Percentiles rank a stretch among this genome's conserved stretches.
These are phyloP conservation scores for Canis aureus DNA, from an alignment of 2,113 vertebrate species.

Conservation along the genomic window DNA sequence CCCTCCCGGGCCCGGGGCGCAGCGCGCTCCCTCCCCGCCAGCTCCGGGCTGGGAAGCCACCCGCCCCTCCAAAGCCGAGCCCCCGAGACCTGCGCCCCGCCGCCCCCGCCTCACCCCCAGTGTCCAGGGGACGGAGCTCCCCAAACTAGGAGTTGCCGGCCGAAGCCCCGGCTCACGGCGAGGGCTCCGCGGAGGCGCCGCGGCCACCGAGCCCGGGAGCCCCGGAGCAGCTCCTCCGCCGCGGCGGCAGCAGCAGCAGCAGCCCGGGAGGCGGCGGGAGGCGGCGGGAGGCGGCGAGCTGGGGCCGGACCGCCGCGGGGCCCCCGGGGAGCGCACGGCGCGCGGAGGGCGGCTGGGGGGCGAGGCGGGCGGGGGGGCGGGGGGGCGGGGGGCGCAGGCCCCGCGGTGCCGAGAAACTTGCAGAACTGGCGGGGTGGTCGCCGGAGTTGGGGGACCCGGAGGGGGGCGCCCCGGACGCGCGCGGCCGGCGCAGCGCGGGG, in stretches of 20 bases:
- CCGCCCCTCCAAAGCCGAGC: not conserved
- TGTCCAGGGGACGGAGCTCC: conserved; percentile 76
- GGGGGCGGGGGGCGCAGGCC: not conserved
- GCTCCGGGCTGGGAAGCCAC: conserved; percentile 55
- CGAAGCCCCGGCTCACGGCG: conserved; percentile 81
- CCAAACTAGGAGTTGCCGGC: conserved; percentile 71
- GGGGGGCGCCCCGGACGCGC: not conserved
- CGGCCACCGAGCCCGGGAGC: conserved; percentile 73
- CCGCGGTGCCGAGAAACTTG: conserved; percentile 56
- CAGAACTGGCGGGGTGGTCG: not conserved
- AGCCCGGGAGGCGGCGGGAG: conserved; percentile 35
- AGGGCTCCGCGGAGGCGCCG: conserved; percentile 76
- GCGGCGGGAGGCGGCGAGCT: conserved; percentile 51
- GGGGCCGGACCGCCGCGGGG: conserved; percentile 49
- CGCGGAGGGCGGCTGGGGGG: not conserved
- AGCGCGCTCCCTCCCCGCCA: conserved; percentile 61
- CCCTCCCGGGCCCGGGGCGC: conserved; percentile 63
- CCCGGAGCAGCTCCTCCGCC: conserved; percentile 58
- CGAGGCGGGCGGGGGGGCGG: not conserved
- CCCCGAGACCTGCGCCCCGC: not conserved
- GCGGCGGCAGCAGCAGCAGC: conserved; percentile 47
- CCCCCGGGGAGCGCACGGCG: not conserved
- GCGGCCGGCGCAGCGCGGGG: not conserved
- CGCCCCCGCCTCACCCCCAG: not conserved
- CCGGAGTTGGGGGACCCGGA: not conserved